These are phyloP conservation scores for Diadumene lineata DNA, from an alignment of 92 coral and sea anemone species.

Conservation along the genomic window DNA sequence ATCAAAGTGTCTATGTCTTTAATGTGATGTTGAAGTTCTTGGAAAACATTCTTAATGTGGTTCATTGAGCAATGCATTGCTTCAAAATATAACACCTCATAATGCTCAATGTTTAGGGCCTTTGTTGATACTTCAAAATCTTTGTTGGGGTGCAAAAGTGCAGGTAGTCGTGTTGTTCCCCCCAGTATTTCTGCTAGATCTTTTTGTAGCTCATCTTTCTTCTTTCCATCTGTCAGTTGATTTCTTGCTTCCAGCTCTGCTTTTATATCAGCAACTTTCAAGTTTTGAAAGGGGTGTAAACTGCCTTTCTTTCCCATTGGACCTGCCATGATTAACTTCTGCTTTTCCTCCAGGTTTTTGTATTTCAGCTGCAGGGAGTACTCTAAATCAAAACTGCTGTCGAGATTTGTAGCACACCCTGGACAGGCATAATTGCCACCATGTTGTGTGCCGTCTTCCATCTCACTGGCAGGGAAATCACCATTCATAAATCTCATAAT, in stretches of 20 bases:
- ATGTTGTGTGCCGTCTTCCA: slow-evolving; percentile 39
- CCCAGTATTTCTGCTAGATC: neutral
- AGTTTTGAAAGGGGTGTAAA: slow-evolving; percentile 21
- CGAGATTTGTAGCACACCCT: slow-evolving; percentile 15
- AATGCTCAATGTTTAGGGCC: slow-evolving; percentile 27
- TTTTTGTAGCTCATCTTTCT: neutral
- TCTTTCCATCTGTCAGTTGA: neutral
- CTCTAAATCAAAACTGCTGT: slow-evolving; percentile 9
- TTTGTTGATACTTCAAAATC: slow-evolving; percentile 19
- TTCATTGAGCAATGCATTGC: slow-evolving; percentile 48
- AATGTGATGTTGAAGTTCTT: slow-evolving; percentile 49
- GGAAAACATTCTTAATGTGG: slow-evolving; percentile 39
- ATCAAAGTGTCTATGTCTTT: slow-evolving; percentile 43
- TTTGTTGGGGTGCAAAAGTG: slow-evolving; percentile 3
- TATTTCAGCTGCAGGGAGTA: slow-evolving; percentile 31
- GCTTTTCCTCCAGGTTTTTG: slow-evolving; percentile 28
- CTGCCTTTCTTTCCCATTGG: slow-evolving; percentile 26
- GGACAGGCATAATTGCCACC: slow-evolving; percentile 35
- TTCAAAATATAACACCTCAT: slow-evolving; percentile 57
- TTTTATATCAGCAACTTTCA: slow-evolving; percentile 22
- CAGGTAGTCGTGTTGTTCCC: slow-evolving; percentile 8
- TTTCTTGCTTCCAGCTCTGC: slow-evolving; percentile 19
- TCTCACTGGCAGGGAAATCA: slow-evolving; percentile 24
- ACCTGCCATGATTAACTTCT: slow-evolving; percentile 22
- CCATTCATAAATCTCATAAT: slow-evolving; percentile 41